These are phyloP conservation scores for Anoplopoma fimbria DNA, from an alignment of 2,113 vertebrate species.

Conservation along the genomic window DNA sequence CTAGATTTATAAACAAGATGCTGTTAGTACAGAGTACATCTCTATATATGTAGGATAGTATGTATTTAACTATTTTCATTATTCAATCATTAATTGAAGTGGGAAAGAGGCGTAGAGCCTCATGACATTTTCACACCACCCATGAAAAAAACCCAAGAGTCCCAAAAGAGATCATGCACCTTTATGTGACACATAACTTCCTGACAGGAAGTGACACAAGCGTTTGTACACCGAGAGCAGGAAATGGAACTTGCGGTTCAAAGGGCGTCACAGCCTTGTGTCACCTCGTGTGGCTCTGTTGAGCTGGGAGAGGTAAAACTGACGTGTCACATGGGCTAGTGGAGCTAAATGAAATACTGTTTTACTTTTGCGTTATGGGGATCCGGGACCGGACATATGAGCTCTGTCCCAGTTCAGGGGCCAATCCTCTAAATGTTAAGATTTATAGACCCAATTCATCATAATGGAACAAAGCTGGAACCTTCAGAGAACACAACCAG, in stretches of 20 bases:
- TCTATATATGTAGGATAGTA: not conserved
- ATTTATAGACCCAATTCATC: not conserved
- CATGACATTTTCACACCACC: not conserved
- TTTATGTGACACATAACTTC: conserved; percentile 27
- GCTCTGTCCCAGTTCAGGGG: not conserved
- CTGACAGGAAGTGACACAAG: conserved; percentile 80
- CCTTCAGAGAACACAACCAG: not conserved
- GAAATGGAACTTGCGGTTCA: conserved; percentile 75
- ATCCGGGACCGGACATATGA: not conserved
- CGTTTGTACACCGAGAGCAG: conserved; percentile 71
- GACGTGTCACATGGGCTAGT: not conserved
- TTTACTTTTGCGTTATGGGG: not conserved
- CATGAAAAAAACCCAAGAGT: not conserved
- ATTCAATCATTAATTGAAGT: not conserved
- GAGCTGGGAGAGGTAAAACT: not conserved
- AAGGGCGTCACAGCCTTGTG: conserved; percentile 54
- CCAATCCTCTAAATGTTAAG: too few species aligned
- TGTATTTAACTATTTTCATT: not conserved
- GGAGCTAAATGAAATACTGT: not conserved
- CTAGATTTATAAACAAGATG: not conserved
- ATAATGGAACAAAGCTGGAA: not conserved
- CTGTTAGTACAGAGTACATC: not conserved
- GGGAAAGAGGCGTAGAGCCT: not conserved
- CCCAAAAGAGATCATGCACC: not conserved
- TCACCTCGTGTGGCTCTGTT: conserved; percentile 22